Percentiles rank a stretch among this genome's conserved stretches.
phyloP scores from a whole-genome alignment of 2,888 invertebrate genomes.

The Deroplatys truncata region DNA sequence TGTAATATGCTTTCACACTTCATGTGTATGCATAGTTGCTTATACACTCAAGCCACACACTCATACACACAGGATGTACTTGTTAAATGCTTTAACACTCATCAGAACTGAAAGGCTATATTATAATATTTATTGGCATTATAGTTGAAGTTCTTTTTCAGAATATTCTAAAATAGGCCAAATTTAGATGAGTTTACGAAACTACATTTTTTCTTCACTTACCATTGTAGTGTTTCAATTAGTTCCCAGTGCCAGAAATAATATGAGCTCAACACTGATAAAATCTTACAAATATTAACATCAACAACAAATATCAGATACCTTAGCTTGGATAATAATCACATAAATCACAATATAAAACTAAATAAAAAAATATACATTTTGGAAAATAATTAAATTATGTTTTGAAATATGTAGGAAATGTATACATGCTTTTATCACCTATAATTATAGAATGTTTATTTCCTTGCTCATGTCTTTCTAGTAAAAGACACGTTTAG shows the following conservation, averaged over 20 bases:
- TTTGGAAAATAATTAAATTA: not conserved
- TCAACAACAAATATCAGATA: conserved; percentile 19
- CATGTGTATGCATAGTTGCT: not conserved
- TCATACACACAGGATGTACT: not conserved
- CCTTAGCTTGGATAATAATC: not conserved
- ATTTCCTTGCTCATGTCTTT: not conserved
- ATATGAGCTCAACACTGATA: conserved; percentile 12
- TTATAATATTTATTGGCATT: not conserved
- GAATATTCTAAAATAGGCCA: not conserved
- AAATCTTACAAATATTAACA: conserved; percentile 20
- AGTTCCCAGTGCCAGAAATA: not conserved
- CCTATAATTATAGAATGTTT: not conserved
- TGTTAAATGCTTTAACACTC: not conserved
- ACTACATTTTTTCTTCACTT: not conserved
- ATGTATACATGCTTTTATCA: not conserved
- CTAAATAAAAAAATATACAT: not conserved
- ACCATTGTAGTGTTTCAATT: not conserved
- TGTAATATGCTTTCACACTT: not conserved
- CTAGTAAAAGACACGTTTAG: not conserved
- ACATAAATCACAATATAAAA: not conserved
- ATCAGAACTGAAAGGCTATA: not conserved
- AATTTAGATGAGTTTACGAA: not conserved
- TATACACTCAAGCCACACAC: not conserved
- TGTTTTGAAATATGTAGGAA: not conserved
- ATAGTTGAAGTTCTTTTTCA: not conserved